These are phyloP conservation scores for Muscicapa comitata DNA, from an alignment of 2,797 vertebrate genomes.

Conservation along the genomic window DNA sequence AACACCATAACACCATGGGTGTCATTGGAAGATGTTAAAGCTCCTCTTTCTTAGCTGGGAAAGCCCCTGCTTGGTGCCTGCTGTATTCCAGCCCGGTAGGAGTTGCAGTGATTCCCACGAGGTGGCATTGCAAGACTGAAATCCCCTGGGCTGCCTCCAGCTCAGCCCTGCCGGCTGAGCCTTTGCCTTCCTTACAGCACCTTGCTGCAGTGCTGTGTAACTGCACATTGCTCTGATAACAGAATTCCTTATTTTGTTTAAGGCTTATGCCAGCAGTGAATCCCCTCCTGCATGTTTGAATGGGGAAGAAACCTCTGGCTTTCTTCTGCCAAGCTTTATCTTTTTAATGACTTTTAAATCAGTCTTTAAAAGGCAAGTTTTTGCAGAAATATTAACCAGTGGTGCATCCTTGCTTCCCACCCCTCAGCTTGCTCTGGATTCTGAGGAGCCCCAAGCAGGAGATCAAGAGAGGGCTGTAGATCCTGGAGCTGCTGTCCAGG, in stretches of 20 bases:
- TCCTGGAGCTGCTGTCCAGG: background rate
- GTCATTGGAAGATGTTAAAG: background rate
- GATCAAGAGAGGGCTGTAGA: background rate
- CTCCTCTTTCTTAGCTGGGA: rapidly evolving
- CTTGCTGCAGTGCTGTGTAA: rapidly evolving
- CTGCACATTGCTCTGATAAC: background rate
- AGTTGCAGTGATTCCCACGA: constrained; percentile 1
- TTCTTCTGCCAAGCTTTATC: background rate
- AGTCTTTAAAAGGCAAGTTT: rapidly evolving
- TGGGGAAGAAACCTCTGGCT: background rate
- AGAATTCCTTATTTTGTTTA: background rate
- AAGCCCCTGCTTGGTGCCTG: background rate
- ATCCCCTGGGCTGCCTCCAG: background rate
- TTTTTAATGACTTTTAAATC: background rate
- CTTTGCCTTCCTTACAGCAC: background rate
- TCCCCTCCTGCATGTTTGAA: background rate
- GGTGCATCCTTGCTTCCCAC: background rate
- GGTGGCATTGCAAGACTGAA: constrained; percentile 32
- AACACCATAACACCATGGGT: rapidly evolving
- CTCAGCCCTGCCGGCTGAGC: background rate
- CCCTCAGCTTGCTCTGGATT: background rate
- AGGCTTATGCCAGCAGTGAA: rapidly evolving
- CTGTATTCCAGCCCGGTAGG: rapidly evolving
- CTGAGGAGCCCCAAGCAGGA: background rate
- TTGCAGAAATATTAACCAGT: background rate